Evolutionary conservation across 2,888 invertebrate genomes (phyloP).

Genomic region (Drosophila longiperda): DNA sequence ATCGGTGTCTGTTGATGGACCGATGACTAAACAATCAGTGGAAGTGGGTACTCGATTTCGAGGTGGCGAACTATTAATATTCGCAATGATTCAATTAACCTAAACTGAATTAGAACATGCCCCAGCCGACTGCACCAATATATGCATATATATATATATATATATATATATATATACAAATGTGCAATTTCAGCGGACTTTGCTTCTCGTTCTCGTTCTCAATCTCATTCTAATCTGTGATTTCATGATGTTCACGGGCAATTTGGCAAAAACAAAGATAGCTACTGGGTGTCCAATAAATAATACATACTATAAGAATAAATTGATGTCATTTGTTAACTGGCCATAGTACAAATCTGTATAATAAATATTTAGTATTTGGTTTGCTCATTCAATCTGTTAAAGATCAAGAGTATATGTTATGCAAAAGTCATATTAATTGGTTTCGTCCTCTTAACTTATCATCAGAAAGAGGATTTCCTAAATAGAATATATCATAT

Average conservation of each 20-base stretch:
- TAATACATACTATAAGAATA: constrained; percentile 24
- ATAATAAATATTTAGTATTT: background rate
- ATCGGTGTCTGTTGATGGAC: constrained; percentile 18
- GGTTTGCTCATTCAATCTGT: background rate
- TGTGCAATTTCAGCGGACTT: constrained; percentile 17
- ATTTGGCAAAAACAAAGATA: constrained; percentile 59
- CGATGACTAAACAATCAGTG: constrained; percentile 20
- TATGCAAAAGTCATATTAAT: background rate
- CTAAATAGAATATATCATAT: background rate
- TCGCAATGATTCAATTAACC: constrained; percentile 56
- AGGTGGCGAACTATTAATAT: constrained; percentile 44
- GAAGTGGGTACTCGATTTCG: constrained; percentile 31
- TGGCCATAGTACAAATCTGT: constrained; percentile 4
- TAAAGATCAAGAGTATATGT: background rate
- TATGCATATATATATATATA: background rate
- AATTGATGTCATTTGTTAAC: constrained; percentile 29
- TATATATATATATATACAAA: constrained; percentile 1
- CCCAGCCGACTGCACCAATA: constrained; percentile 7
- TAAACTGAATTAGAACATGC: constrained; percentile 15
- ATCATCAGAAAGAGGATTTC: background rate
- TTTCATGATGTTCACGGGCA: constrained; percentile 46
- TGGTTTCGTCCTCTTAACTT: background rate
- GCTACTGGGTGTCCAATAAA: background rate
- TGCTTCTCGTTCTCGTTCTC: background rate
- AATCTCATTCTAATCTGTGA: constrained; percentile 2